phyloP scores from a whole-genome alignment of 1,140 invertebrate genomes.

The Caenorhabditis inopinata region DNA sequence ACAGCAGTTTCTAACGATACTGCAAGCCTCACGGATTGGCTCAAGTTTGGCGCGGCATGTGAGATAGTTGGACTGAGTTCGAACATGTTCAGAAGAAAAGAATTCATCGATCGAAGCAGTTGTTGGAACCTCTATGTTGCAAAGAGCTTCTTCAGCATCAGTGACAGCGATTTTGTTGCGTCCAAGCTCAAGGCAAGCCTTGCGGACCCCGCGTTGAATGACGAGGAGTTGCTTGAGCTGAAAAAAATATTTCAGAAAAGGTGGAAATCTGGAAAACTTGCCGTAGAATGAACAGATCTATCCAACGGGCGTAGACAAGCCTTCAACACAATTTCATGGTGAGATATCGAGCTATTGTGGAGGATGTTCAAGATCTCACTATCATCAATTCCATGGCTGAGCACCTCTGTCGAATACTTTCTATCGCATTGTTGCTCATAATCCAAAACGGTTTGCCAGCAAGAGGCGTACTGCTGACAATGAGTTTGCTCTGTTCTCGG shows the following conservation, averaged over 20 bases:
- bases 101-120: slow-evolving; percentile 35
- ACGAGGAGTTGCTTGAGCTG: slow-evolving; percentile 40
- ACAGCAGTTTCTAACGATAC: slow-evolving; percentile 25
- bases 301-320: slow-evolving; percentile 42
- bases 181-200: slow-evolving; percentile 42
- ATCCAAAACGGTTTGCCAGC: slow-evolving; percentile 25
- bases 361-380: slow-evolving; percentile 27
- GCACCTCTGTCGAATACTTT: slow-evolving; percentile 7
- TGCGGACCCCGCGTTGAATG: slow-evolving; percentile 40
- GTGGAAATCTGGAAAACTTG: not conserved
- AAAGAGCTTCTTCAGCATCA: slow-evolving; percentile 8
- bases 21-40: slow-evolving; percentile 20
- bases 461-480: slow-evolving; percentile 17
- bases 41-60: slow-evolving; percentile 34
- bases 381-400: slow-evolving; percentile 42
- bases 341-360: slow-evolving; percentile 22
- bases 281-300: slow-evolving; percentile 31
- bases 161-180: slow-evolving; percentile 23
- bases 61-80: slow-evolving; percentile 16
- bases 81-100: slow-evolving; percentile 3
- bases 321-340: slow-evolving; percentile 34
- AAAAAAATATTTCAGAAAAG: not conserved
- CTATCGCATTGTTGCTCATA: slow-evolving; percentile 39
- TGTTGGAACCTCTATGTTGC: not conserved
- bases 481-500: slow-evolving; percentile 8